phyloP scores from a whole-genome alignment of 2,113 vertebrate genomes.

The Myotis brandtii region DNA sequence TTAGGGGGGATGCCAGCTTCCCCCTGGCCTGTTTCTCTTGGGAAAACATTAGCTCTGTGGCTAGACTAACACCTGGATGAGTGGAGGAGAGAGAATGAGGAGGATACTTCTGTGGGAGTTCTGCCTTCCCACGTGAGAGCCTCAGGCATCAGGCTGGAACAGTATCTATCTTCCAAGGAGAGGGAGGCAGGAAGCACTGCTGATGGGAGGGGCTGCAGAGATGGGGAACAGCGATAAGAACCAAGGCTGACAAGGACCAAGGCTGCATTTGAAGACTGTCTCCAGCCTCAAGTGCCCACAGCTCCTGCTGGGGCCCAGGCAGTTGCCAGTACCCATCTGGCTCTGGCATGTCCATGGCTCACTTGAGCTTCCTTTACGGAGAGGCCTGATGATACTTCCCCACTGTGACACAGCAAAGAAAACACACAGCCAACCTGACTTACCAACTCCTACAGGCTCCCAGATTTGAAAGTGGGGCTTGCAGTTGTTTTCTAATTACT shows the following conservation, averaged over 20 bases:
- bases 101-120: background rate
- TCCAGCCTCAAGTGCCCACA: background rate
- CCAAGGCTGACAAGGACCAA: background rate
- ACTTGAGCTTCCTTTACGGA: background rate
- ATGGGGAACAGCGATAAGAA: background rate
- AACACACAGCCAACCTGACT: background rate
- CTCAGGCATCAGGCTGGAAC: background rate
- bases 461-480: background rate
- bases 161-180: background rate
- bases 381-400: background rate
- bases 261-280: background rate
- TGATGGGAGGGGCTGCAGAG: background rate
- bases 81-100: background rate
- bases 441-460: background rate
- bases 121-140: background rate
- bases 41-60: background rate
- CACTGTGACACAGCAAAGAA: background rate
- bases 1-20: background rate
- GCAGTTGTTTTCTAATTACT: background rate
- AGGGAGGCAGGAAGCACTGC: background rate
- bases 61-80: background rate
- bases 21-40: background rate
- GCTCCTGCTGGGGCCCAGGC: background rate
- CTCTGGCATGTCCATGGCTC: background rate
- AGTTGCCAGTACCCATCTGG: background rate